Base-by-base conservation (phyloP, 2,113 vertebrate genomes). In the Microcebus ravelobensis region DNA sequence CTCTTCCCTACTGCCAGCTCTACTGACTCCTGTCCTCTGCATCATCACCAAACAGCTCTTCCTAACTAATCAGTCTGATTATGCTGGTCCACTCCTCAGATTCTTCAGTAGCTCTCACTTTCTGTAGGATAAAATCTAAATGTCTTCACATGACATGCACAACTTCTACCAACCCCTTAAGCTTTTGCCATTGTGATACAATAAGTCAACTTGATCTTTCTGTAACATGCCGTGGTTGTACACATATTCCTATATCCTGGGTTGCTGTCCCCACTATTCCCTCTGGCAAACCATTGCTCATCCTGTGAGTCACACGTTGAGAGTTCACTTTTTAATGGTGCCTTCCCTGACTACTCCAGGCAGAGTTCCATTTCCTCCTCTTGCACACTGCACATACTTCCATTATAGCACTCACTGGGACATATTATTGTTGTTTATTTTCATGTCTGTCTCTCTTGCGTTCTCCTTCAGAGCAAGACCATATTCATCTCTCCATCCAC, bases 401-500 rank as follows among this genome's bases (percentile, higher is more conserved):
- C 34, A 6, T 20, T 36, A 3, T 27, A 27, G 34, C 48, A 8
- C 80, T 90, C 71, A 9, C 76, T 45, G 6, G 21, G 42, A 81
- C 8, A 2, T 55, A 12, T 18, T 36, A 0, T 39, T 48, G 6
- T 74, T 84, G 27, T 76, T 31, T 13, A 42, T 95, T 67, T 48
- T 48, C 8, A 34, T 25, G 1, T 79, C 10, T 91, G 11, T 87
- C 6, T 89, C 20, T 50, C 29, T n/a, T 14, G 9, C 83, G 42
- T 87, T 79, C 6, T 39, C 11, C 42, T 73, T 34, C 36, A 89
- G 34, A 74, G 52, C 29, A 65, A 25, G 45, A 23, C 48, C 15
- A 0, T 67, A 1, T 65, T 21, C 8, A 1, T 59, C 31, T 65
- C 27, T 57, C 7, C 1, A 23, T 42, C 20, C 20, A 15, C 5